Evolutionary conservation across 2,888 invertebrate genomes (phyloP).

Genomic region (Stenurella melanura): DNA sequence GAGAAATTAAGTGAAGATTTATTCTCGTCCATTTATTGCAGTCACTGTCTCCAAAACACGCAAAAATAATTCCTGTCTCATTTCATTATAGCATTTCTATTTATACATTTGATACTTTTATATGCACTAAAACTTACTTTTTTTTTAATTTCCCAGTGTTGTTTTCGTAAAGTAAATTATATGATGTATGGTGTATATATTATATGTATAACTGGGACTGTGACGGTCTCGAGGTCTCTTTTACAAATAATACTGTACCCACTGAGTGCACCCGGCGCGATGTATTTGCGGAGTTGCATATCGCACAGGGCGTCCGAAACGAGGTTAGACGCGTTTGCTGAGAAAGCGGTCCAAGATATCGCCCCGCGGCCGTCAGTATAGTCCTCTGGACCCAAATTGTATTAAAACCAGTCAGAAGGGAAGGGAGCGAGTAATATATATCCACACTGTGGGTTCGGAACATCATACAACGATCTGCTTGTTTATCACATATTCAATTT

Average conservation of each 20-base stretch:
- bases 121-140: no score
- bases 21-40: no score
- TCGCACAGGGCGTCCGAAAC: conserved; percentile 67
- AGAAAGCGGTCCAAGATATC: conserved; percentile 74
- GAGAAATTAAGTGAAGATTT: no score
- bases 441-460: conserved; percentile 68
- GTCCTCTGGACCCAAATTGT: conserved; percentile 73
- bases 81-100: no score
- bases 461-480: conserved; percentile 69
- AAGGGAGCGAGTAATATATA: conserved; percentile 72
- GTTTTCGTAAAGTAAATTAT: no score
- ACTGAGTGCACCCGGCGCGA: conserved; percentile 45
- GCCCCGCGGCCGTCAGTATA: conserved; percentile 73
- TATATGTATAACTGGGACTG: conserved; percentile 14
- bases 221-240: conserved; percentile 1
- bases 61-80: no score
- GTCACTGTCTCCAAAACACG: no score
- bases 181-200: neutral
- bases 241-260: conserved; percentile 21
- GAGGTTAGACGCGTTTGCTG: conserved; percentile 72
- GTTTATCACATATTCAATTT: conserved; percentile 55
- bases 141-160: no score
- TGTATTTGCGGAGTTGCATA: conserved; percentile 61
- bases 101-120: no score
- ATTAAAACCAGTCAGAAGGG: conserved; percentile 66